These are phyloP conservation scores for Diglossa cyanea DNA, from an alignment of 2,797 vertebrate genomes.

Conservation along the genomic window DNA sequence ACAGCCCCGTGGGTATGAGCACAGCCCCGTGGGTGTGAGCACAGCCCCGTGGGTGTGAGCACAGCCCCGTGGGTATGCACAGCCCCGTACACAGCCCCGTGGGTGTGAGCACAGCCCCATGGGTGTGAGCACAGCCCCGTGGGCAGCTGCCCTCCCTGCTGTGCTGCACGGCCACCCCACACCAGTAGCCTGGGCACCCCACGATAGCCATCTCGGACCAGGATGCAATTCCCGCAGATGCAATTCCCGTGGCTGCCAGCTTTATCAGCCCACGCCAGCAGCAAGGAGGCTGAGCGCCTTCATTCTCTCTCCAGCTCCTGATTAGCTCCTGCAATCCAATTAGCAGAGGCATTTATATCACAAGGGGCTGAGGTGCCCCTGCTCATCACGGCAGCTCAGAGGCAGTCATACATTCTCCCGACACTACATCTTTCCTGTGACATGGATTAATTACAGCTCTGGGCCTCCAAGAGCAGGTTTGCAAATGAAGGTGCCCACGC, in stretches of 20 bases:
- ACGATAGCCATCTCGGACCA: background rate
- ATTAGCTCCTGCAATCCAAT: conserved; percentile 76
- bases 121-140: too few species aligned
- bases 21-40: background rate
- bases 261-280: conserved; percentile 65
- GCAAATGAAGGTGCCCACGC: conserved; percentile 9
- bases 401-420: conserved; percentile 71
- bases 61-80: too few species aligned
- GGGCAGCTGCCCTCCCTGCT: background rate
- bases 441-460: conserved; percentile 70
- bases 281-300: background rate
- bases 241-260: background rate
- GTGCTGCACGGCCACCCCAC: rapidly evolving
- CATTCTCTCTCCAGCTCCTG: conserved; percentile 67
- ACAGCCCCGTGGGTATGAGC: background rate
- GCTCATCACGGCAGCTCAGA: conserved; percentile 62
- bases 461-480: conserved; percentile 46
- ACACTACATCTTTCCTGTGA: conserved; percentile 61
- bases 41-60: too few species aligned
- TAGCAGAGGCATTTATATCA: conserved; percentile 76
- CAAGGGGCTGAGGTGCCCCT: conserved; percentile 62
- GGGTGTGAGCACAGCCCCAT: background rate
- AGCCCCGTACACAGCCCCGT: background rate
- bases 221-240: conserved; percentile 19
- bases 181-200: background rate